These are phyloP conservation scores for Phylloscopus trochiloides DNA, from an alignment of 2,113 vertebrate species.

Conservation along the genomic window DNA sequence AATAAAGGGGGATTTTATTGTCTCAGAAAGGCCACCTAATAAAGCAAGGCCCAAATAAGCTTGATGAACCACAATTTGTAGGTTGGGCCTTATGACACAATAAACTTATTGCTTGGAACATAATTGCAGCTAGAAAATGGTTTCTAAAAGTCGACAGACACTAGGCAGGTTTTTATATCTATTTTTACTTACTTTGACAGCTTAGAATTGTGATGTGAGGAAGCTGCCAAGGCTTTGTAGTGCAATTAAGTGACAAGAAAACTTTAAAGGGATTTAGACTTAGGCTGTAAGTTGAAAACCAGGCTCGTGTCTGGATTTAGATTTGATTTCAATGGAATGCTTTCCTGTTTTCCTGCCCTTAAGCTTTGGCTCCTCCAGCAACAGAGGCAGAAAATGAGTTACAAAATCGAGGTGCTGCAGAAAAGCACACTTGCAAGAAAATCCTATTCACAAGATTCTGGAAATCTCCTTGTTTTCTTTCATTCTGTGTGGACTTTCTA, in stretches of 20 bases:
- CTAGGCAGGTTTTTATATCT: constrained; percentile 15
- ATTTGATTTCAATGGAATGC: constrained; percentile 14
- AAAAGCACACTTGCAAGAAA: background rate
- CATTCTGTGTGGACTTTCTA: background rate
- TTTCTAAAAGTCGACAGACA: constrained; percentile 39
- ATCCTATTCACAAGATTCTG: background rate
- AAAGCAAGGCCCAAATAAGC: background rate
- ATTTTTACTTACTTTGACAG: constrained; percentile 51
- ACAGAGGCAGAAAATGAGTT: background rate
- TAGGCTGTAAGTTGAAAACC: constrained; percentile 33
- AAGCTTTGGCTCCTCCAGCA: constrained; percentile 2
- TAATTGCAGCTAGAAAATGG: constrained; percentile 45
- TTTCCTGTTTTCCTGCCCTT: constrained; percentile 18
- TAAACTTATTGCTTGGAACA: background rate
- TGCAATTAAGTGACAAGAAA: constrained; percentile 57
- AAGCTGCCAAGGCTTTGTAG: constrained; percentile 29
- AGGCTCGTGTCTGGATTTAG: constrained; percentile 41
- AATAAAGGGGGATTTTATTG: background rate
- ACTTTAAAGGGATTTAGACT: constrained; percentile 44
- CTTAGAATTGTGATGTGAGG: constrained; percentile 26
- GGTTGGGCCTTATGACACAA: background rate
- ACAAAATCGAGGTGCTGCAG: background rate
- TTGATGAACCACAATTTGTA: constrained; percentile 4
- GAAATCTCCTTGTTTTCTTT: background rate
- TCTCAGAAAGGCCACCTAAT: background rate